These are phyloP conservation scores for Stegodyphus dumicola DNA, from an alignment of 1,140 invertebrate species.

Conservation along the genomic window DNA sequence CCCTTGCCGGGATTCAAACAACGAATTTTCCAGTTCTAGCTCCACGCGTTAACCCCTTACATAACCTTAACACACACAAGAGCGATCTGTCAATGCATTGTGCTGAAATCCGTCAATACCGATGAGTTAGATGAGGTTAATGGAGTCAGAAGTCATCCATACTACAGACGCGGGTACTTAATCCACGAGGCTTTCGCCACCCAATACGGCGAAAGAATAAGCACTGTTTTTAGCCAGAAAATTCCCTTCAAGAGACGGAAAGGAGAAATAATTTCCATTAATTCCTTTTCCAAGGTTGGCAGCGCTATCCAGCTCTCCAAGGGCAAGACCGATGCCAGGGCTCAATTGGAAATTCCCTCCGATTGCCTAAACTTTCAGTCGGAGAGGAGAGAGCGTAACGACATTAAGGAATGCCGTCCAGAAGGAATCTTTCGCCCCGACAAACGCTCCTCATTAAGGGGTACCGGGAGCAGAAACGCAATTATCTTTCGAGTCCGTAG, in stretches of 20 bases:
- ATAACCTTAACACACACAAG: no score
- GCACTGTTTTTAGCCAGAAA: not conserved
- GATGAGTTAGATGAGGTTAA: no score
- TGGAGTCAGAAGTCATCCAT: no score
- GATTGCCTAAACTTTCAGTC: not conserved
- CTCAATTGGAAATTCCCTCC: not conserved
- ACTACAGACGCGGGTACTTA: no score
- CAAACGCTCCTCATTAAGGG: conserved; percentile 38
- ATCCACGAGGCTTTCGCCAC: not conserved
- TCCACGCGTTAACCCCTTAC: no score
- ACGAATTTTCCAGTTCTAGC: no score
- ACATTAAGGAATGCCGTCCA: no score
- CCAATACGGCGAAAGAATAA: not conserved
- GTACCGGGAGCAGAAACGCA: conserved; percentile 22
- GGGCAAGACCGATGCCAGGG: not conserved
- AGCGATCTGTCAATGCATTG: no score
- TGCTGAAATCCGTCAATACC: no score
- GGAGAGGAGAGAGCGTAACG: not conserved
- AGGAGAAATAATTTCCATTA: not conserved
- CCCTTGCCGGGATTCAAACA: no score
- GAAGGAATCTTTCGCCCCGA: conserved; percentile 20
- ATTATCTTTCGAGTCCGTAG: conserved; percentile 14
- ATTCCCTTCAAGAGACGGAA: not conserved
- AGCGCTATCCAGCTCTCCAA: not conserved
- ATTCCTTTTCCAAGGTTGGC: not conserved